Conservation (phyloP, 2,888 invertebrate species). For the Chloromyia formosa region DNA sequence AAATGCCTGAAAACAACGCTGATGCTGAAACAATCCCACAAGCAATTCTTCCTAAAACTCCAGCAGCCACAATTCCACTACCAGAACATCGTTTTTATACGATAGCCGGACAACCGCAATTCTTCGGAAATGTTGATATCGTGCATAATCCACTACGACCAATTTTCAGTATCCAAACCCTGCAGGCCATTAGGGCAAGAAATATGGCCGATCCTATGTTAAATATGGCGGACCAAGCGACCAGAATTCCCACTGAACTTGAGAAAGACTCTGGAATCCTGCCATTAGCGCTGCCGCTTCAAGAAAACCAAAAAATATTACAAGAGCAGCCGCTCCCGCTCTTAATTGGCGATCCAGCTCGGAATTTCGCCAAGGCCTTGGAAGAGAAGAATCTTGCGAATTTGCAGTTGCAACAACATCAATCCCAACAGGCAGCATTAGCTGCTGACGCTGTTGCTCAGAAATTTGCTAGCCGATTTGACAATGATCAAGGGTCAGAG, state of each 20-base stretch:
- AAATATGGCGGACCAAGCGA: slow-evolving; percentile 4
- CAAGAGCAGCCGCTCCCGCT: slow-evolving; percentile 20
- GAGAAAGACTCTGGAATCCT: slow-evolving; percentile 17
- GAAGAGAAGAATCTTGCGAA: slow-evolving; percentile 5
- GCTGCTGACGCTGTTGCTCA: neutral
- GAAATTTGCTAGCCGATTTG: slow-evolving; percentile 17
- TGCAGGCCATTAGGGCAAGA: slow-evolving; percentile 51
- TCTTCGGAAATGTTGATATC: slow-evolving; percentile 56
- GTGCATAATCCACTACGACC: slow-evolving; percentile 52
- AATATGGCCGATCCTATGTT: slow-evolving; percentile 48
- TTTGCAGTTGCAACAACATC: neutral
- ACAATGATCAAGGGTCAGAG: neutral
- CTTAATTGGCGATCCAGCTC: neutral
- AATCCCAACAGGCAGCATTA: neutral
- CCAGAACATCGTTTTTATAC: slow-evolving; percentile 69
- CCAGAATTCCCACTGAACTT: neutral
- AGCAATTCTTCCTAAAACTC: slow-evolving; percentile 47
- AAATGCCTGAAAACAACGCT: slow-evolving; percentile 43
- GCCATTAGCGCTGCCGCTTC: slow-evolving; percentile 20
- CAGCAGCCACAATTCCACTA: slow-evolving; percentile 48
- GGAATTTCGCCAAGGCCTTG: slow-evolving; percentile 8
- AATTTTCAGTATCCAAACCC: slow-evolving; percentile 52
- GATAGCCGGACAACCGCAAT: slow-evolving; percentile 67
- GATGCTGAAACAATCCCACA: slow-evolving; percentile 40
- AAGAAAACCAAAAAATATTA: neutral